Base-by-base conservation (phyloP, 2,113 vertebrate genomes). In the Barbus barbus region DNA sequence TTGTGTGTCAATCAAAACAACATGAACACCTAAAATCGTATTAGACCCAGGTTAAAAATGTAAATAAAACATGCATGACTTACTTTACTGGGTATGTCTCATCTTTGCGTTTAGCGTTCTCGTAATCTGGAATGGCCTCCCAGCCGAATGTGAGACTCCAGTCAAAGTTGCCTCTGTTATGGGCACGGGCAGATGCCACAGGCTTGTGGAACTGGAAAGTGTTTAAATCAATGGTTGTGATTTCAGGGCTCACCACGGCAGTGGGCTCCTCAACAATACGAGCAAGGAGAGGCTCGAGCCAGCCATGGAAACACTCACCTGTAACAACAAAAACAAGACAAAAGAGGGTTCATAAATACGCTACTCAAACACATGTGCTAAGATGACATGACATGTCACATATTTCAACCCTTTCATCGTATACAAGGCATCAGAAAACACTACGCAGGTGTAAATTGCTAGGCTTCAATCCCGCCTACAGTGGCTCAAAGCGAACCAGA, bases 231-330 rank as follows among this genome's bases (percentile, higher is more conserved):
- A 99, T 98, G 92, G 95, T 95, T 89, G 92, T 93, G 14, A 99
- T 99, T 88, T 98, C 97, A 0, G 97, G 98, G 88, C 97, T 99
- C 16, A 98, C 97, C 0, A 98, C 98, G 0, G 94, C 96, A 0
- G 94, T 97, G 73, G 95, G 94, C n/a, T 98, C 96, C 85, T 99
- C 95, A 0, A 96, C 95, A 3, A 99, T 98, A 18, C 98, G 95
- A 0, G 93, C 93, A 16, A 99, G 88, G 18, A 99, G 95, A 4
- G 97, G 97, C 87, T 99, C 98, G 38, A 99, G 91, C 98, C 98
- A 99, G 22, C 97, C 96, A 0, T 97, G 95, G 89, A 98, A 99
- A 89, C 97, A 99, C 88, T 99, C 98, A 1, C 98, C 98, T 99
- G 13, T 20, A 41, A 61, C 5, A 26, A 41, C 2, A 78, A 48